Evolutionary conservation across 1,140 invertebrate species (phyloP), one percentile per base, ranked within the genome.

Genomic region (Catajapyx aquilonaris): DNA sequence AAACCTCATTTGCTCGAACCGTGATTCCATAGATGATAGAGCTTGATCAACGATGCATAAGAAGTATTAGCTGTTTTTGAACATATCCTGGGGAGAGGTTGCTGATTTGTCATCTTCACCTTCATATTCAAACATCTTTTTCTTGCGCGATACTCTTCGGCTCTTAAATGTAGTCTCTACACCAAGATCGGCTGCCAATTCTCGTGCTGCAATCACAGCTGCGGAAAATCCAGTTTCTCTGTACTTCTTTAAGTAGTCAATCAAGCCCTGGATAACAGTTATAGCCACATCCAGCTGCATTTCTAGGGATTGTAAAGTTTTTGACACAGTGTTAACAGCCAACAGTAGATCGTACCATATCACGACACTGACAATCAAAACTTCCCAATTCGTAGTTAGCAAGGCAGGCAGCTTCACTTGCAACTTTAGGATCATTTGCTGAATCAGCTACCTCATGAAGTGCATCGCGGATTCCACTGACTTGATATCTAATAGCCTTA

Each of bases 251-350:
- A 31, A 31, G 30, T 3, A 31, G 18, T 13, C 15, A 17, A 31
- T 17, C 13, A 31, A 17, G 15, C 30, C 30, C 18, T 31, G 30
- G 18, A 31, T 17, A 15, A 15, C 13, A 15, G 15, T 3, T 15
- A 31, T 31, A 3, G 7, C 30, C 30, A 31, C 30, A 31, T 31
- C 30, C 18, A 31, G 30, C 18, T 31, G 30, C 30, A 31, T 31
- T 5, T 31, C 30, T 15, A 17, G 13, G 15, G 30, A 31, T 7
- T 31, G 30, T 17, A 15, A 13, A 31, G n/a, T n/a, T n/a, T n/a
- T n/a, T n/a, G n/a, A n/a, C n/a, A n/a, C n/a, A 31, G 18, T 31
- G 18, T 31, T 31, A 31, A 31, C 30, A 31, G 30, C 30, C 13
- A 31, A 31, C 13, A 31, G 30, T 15, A 31, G 15, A 17, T 31